Evolutionary conservation across 1,140 invertebrate genomes (phyloP).

Genomic region (Xylocopa sonorina): DNA sequence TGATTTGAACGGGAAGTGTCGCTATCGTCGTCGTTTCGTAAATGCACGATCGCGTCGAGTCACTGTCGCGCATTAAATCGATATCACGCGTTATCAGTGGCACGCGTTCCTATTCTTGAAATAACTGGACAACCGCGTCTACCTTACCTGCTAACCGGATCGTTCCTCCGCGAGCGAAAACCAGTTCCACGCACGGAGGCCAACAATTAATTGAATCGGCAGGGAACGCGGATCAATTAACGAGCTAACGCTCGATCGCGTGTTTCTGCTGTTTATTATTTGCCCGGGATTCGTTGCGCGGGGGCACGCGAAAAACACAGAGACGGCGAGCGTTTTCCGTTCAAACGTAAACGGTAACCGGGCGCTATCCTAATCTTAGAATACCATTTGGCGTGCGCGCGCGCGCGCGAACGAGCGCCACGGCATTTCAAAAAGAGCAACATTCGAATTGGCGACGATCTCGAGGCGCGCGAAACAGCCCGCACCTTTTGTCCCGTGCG

Average conservation of each 20-base stretch:
- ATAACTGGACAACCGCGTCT: too few relatives aligned
- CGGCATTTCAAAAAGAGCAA: constrained; percentile 50
- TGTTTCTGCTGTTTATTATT: too few relatives aligned
- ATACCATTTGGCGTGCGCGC: neutral
- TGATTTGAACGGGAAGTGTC: too few relatives aligned
- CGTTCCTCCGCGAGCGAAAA: neutral
- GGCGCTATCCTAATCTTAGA: constrained; percentile 41
- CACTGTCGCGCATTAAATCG: neutral
- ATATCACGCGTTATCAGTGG: neutral
- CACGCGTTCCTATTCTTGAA: neutral
- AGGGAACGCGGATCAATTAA: too few relatives aligned
- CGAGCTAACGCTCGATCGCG: too few relatives aligned
- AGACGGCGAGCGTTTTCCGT: constrained; percentile 25
- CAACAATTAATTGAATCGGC: too few relatives aligned
- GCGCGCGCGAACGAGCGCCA: neutral
- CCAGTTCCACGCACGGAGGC: neutral
- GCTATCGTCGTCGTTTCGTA: too few relatives aligned
- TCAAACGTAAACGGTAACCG: neutral
- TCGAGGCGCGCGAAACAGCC: constrained; percentile 15
- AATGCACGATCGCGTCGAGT: neutral
- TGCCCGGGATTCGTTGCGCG: too few relatives aligned
- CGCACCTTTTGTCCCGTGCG: too few relatives aligned
- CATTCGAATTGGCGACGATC: constrained; percentile 1
- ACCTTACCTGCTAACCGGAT: neutral
- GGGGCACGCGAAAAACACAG: neutral